Conservation (phyloP, 30 jellyfish, hydroid and myxozoan genomes). For the Cassiopea xamachana region DNA sequence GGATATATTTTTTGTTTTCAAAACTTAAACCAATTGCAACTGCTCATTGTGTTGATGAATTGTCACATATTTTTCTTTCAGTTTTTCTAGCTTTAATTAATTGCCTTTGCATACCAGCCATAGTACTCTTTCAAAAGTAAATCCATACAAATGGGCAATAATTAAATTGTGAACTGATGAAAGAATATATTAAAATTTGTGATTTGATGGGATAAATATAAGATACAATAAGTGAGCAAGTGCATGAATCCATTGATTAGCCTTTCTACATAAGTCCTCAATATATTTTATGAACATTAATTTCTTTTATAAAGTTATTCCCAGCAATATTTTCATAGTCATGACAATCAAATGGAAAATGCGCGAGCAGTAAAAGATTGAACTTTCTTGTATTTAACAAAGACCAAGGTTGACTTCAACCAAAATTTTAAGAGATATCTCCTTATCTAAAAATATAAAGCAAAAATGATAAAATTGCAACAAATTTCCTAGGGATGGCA, state of each 20-base stretch:
- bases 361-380: not conserved
- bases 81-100: not conserved
- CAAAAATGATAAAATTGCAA: no score
- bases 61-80: not conserved
- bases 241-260: conserved; percentile 8
- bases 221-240: conserved; percentile 10
- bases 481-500: no score
- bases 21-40: conserved; percentile 11
- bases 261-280: conserved; percentile 16
- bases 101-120: conserved; percentile 21
- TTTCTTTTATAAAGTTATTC: not conserved
- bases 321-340: not conserved
- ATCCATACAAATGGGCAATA: conserved; percentile 27
- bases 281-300: not conserved
- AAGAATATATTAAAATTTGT: conserved; percentile 12
- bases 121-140: not conserved
- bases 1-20: not conserved
- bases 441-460: no score
- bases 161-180: not conserved
- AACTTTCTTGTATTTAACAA: not conserved
- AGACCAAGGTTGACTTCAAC: not conserved
- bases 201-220: conserved; percentile 4
- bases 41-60: conserved; percentile 13
- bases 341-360: no score
- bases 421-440: no score